Evolutionary conservation across 1,140 invertebrate genomes (phyloP).

Genomic region (Drosophila kikkawai): DNA sequence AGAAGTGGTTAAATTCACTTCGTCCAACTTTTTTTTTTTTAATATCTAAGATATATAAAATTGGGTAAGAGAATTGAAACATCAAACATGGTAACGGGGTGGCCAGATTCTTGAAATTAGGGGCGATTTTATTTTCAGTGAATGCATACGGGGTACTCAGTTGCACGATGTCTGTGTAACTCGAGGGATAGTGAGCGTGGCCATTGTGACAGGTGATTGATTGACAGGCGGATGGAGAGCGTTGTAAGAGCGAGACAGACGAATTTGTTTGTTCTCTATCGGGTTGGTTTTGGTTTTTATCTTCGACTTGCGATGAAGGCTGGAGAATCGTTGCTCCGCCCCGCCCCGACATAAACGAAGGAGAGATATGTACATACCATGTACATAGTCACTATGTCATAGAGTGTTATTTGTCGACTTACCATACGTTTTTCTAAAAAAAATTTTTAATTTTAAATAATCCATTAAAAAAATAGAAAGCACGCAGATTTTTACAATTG

Average conservation of each 20-base stretch:
- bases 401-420: too few relatives aligned
- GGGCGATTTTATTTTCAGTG: background rate
- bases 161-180: conserved; percentile 9
- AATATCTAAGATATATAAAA: too few relatives aligned
- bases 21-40: too few relatives aligned
- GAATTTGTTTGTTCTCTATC: conserved; percentile 6
- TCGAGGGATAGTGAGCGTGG: conserved; percentile 61
- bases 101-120: background rate
- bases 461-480: too few relatives aligned
- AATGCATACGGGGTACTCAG: conserved; percentile 9
- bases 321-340: conserved; percentile 56
- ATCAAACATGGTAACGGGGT: background rate
- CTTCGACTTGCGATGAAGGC: conserved; percentile 23
- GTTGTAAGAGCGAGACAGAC: conserved; percentile 44
- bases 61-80: background rate
- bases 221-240: conserved; percentile 63
- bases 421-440: too few relatives aligned
- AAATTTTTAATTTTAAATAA: too few relatives aligned
- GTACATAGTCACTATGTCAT: too few relatives aligned
- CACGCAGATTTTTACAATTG: too few relatives aligned
- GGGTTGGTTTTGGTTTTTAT: conserved; percentile 8
- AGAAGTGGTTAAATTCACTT: too few relatives aligned
- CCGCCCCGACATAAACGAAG: conserved; percentile 38
- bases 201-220: conserved; percentile 81
- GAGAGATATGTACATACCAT: background rate